These are phyloP conservation scores for Ochlodes sylvanus DNA, from an alignment of 2,888 invertebrate species.

Conservation along the genomic window DNA sequence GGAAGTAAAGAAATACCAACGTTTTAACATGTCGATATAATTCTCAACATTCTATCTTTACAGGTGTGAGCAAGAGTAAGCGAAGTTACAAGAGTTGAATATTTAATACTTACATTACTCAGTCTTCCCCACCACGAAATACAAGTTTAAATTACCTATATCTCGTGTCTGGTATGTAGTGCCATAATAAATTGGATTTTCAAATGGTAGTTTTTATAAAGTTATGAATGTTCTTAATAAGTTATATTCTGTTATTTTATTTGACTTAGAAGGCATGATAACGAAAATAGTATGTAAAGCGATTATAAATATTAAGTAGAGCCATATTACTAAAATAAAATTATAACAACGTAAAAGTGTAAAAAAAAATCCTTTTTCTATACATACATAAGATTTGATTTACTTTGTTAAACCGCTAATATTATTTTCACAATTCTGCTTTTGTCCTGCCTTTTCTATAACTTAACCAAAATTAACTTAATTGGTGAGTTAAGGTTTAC, in stretches of 20 bases:
- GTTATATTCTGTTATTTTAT: neutral
- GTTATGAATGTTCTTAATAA: neutral
- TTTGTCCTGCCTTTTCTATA: no score
- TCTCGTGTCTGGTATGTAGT: neutral
- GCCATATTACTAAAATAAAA: no score
- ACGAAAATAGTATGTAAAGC: neutral
- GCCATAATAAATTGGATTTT: neutral
- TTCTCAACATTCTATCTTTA: neutral
- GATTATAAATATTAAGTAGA: no score
- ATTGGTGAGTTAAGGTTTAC: no score
- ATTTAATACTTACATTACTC: neutral
- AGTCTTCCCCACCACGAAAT: neutral
- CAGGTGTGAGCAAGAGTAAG: neutral
- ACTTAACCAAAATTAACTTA: no score
- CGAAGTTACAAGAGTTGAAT: neutral
- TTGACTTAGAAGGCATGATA: neutral
- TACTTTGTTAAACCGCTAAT: no score
- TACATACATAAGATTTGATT: no score
- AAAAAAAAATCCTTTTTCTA: no score
- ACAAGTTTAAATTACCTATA: neutral
- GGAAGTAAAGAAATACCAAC: neutral
- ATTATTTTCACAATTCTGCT: no score
- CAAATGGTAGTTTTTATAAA: neutral
- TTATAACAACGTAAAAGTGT: no score
- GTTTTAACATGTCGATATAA: neutral